These are phyloP conservation scores for Notocelia uddmanniana DNA, from an alignment of 2,888 invertebrate genomes.

Conservation along the genomic window DNA sequence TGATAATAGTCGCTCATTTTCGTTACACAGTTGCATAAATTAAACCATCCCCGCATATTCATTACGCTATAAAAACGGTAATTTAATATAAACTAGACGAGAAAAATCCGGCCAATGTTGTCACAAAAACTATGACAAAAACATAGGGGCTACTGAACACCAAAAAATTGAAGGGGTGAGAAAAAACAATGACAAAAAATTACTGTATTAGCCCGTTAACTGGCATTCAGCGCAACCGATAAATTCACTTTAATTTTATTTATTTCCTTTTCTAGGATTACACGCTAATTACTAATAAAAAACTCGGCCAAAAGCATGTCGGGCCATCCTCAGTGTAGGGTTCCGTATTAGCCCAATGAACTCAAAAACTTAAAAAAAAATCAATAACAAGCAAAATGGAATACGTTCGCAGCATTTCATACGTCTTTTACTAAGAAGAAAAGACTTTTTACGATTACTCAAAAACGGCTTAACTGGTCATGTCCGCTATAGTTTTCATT, in stretches of 20 bases:
- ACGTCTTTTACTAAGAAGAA: no score
- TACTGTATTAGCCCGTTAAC: slow-evolving; percentile 72
- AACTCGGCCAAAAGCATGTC: no score
- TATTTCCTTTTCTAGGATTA: slow-evolving; percentile 58
- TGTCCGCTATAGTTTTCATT: no score
- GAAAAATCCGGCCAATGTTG: slow-evolving; percentile 80
- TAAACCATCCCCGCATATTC: slow-evolving; percentile 79
- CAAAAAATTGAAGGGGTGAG: slow-evolving; percentile 71
- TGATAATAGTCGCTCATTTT: slow-evolving; percentile 77
- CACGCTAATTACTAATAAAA: slow-evolving; percentile 2
- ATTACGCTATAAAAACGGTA: slow-evolving; percentile 81
- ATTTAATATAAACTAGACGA: slow-evolving; percentile 85
- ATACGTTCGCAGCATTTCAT: no score
- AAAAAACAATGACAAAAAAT: slow-evolving; percentile 77
- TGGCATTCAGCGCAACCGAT: slow-evolving; percentile 78
- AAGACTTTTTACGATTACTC: no score
- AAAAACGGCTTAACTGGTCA: no score
- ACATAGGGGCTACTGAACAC: slow-evolving; percentile 66
- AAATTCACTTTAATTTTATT: slow-evolving; percentile 78
- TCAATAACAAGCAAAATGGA: no score
- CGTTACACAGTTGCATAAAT: slow-evolving; percentile 70
- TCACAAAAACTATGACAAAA: slow-evolving; percentile 74
- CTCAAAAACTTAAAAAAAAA: no score
- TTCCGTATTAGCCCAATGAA: no score
- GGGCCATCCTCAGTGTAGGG: no score